A percentile compares a stretch with the other conserved stretches of the same genome.
phyloP scores from a whole-genome alignment of 1,140 invertebrate species.

The Venturia canescens region DNA sequence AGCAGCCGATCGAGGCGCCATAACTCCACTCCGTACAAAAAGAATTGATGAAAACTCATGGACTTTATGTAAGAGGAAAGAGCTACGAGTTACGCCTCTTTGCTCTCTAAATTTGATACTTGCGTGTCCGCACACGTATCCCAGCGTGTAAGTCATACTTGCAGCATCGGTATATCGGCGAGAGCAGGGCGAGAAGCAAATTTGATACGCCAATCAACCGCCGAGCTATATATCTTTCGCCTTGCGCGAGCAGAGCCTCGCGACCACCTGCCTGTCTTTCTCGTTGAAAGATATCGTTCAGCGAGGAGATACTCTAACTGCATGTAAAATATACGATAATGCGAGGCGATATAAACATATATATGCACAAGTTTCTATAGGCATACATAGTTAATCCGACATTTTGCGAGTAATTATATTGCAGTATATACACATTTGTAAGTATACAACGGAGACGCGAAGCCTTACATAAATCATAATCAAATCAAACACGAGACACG shows the following conservation, averaged over 20 bases:
- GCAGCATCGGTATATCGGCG: constrained; percentile 1
- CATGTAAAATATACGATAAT: constrained; percentile 25
- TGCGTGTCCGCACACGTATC: neutral
- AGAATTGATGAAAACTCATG: no score
- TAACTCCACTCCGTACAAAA: no score
- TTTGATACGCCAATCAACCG: constrained; percentile 51
- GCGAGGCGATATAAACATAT: constrained; percentile 26
- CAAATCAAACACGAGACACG: constrained; percentile 18
- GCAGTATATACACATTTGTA: neutral
- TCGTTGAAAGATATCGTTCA: constrained; percentile 35
- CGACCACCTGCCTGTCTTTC: constrained; percentile 34
- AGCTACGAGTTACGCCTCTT: neutral
- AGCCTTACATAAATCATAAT: constrained; percentile 20
- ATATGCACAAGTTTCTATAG: neutral
- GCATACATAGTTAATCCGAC: neutral
- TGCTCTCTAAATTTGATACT: neutral
- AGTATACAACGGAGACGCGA: neutral
- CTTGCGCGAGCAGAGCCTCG: neutral
- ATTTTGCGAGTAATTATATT: constrained; percentile 7
- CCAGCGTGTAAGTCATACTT: constrained; percentile 29
- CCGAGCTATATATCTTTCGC: constrained; percentile 21
- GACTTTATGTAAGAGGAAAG: no score
- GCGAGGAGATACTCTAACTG: constrained; percentile 2
- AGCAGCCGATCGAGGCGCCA: no score
- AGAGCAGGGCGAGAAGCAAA: constrained; percentile 43